Evolutionary conservation across 2,888 invertebrate species (phyloP).

Genomic region (Drosophila parthenogenetica): DNA sequence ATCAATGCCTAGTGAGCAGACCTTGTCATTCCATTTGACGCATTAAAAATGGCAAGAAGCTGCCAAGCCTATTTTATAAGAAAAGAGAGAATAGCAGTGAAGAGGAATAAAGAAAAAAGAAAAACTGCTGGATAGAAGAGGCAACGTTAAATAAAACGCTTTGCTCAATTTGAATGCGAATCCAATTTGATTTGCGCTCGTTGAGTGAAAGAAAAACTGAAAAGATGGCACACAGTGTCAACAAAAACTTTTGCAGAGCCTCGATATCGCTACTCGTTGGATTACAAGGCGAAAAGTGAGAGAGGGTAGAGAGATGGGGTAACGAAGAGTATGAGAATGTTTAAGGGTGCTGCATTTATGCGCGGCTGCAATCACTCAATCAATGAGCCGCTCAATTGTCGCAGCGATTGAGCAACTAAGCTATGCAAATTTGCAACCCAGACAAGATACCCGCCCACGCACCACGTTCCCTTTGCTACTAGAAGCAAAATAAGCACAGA

Average conservation of each 20-base stretch:
- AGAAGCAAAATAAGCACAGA: background rate
- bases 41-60: conserved; percentile 34
- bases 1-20: background rate
- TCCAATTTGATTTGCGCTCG: conserved; percentile 69
- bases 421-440: conserved; percentile 70
- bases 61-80: conserved; percentile 37
- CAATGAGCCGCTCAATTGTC: conserved; percentile 78
- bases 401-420: conserved; percentile 77
- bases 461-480: background rate
- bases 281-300: no score
- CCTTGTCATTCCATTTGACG: background rate
- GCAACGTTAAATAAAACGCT: conserved; percentile 53
- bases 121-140: background rate
- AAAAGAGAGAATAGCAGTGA: background rate
- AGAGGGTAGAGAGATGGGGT: background rate
- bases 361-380: conserved; percentile 71
- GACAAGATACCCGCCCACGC: conserved; percentile 8
- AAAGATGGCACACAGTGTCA: conserved; percentile 68
- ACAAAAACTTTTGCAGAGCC: conserved; percentile 45
- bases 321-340: conserved; percentile 8
- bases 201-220: conserved; percentile 48
- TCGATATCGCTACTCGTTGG: background rate
- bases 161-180: conserved; percentile 75
- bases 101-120: background rate
- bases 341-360: conserved; percentile 62